These are phyloP conservation scores for Halcyon badia DNA, from an alignment of 2,797 vertebrate species.

Conservation along the genomic window DNA sequence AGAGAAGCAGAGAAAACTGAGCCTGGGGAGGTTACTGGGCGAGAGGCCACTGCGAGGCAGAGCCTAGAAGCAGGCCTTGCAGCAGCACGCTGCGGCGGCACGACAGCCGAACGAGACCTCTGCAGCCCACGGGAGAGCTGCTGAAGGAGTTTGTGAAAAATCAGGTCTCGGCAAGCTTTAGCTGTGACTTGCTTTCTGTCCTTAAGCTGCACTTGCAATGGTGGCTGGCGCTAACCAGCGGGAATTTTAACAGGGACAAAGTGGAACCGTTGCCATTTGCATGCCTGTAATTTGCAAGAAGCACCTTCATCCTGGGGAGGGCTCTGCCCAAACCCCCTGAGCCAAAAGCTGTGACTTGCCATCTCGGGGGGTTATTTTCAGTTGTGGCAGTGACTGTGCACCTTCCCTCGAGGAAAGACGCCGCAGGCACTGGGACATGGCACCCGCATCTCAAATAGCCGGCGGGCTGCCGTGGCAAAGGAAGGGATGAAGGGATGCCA, in stretches of 20 bases:
- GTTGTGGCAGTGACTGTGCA: not conserved
- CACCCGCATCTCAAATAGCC: not conserved
- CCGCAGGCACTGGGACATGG: accelerated
- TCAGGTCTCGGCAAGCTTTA: not conserved
- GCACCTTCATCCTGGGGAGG: accelerated
- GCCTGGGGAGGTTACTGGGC: not conserved
- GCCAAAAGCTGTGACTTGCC: not conserved
- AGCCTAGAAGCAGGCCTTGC: not conserved
- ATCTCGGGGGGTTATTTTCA: not conserved
- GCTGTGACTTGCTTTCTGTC: not conserved
- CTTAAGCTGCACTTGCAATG: not conserved
- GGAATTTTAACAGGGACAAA: not conserved
- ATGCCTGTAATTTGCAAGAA: not conserved
- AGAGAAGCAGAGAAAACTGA: not conserved
- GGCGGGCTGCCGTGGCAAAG: accelerated
- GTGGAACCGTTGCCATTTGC: not conserved
- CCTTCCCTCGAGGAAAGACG: not conserved
- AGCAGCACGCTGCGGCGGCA: accelerated
- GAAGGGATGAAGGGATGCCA: not conserved
- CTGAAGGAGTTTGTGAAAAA: not conserved
- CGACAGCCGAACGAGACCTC: not conserved
- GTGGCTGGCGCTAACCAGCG: not conserved
- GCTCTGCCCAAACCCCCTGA: not conserved
- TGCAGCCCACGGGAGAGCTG: not conserved
- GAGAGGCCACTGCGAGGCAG: not conserved